Base-by-base conservation (phyloP, 1,140 invertebrate species). In the Macrobrachium nipponense region DNA sequence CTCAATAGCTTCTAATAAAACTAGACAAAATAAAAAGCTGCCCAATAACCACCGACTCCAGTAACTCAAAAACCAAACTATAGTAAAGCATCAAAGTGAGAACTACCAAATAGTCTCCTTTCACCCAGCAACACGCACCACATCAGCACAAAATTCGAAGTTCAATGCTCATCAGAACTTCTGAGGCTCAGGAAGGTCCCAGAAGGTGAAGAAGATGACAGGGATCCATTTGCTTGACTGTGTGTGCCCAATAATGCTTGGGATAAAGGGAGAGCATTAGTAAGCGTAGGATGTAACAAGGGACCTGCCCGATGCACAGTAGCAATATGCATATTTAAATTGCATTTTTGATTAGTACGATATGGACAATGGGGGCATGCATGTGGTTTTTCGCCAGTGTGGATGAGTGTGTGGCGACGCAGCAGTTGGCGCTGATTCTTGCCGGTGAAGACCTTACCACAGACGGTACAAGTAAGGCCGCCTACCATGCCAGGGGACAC, bases 401-500 rank as follows among this genome's bases (percentile, higher is more conserved):
- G 96, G 88, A 97, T 97, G 0, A 95, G 93, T 89, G 96, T 93
- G 90, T 97, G 97, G 43, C 97, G 93, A 18, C 97, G 94, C 2
- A 96, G 97, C 82, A 98, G 92, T 73, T 97, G 92, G n/a, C 96
- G 96, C 12, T 96, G 96, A 23, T 97, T 96, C 7, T 89, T 87
- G 76, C 88, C 88, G 77, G 58, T 79, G 87, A 87, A 90, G 62
- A 90, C 89, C 51, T 98, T 98, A 87, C 95, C 94, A 91, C 97
- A 98, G 84, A 97, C 95, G 90, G 96, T 95, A 91, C 97, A 98
- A 59, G 80, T 51, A 66, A 89, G 87, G 97, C 92, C 97, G 97
- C 91, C 97, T 96, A 92, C 80, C 97, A 96, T 89, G 96, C 96
- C 91, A 97, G 97, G 88, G 97, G 92, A 91, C 82, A 78, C 66